Percentiles rank a stretch among this genome's conserved stretches.
Conservation (phyloP, 2,113 vertebrate genomes). For the Tyrannus savana region DNA sequence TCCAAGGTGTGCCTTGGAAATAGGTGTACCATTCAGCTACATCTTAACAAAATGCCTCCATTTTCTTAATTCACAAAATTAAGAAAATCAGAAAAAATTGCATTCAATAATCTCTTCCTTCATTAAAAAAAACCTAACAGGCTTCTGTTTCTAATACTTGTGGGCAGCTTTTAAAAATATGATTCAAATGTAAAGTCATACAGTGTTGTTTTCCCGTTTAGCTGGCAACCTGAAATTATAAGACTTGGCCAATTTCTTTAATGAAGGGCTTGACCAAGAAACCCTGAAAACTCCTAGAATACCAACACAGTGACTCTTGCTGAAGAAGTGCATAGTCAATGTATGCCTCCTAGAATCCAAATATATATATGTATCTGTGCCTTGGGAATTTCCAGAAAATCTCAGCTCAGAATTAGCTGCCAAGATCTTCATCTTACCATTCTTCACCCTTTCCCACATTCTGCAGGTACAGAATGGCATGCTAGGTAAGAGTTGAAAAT, state of each 20-base stretch:
- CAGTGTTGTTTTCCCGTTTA: neutral
- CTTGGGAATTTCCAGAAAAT: neutral
- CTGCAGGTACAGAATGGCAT: neutral
- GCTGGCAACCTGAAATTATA: neutral
- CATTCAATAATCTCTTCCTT: neutral
- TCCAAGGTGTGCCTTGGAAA: neutral
- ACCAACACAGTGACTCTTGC: neutral
- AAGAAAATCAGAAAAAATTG: neutral
- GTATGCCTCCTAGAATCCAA: neutral
- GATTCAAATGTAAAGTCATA: neutral
- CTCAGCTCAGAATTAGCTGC: neutral
- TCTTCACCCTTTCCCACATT: neutral
- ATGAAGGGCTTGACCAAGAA: neutral
- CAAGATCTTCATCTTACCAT: neutral
- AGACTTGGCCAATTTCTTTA: neutral
- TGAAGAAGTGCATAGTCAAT: neutral
- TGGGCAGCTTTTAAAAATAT: neutral
- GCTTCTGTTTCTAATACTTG: neutral
- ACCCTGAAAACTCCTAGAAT: neutral
- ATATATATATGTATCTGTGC: neutral
- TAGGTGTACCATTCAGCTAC: neutral
- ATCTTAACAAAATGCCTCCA: neutral
- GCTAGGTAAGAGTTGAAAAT: neutral
- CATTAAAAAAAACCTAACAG: neutral
- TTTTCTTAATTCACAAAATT: neutral